Percentiles rank a stretch among this genome's conserved stretches.
phyloP scores from a whole-genome alignment of 1,140 invertebrate genomes.

The Cyrtorhinus lividipennis region DNA sequence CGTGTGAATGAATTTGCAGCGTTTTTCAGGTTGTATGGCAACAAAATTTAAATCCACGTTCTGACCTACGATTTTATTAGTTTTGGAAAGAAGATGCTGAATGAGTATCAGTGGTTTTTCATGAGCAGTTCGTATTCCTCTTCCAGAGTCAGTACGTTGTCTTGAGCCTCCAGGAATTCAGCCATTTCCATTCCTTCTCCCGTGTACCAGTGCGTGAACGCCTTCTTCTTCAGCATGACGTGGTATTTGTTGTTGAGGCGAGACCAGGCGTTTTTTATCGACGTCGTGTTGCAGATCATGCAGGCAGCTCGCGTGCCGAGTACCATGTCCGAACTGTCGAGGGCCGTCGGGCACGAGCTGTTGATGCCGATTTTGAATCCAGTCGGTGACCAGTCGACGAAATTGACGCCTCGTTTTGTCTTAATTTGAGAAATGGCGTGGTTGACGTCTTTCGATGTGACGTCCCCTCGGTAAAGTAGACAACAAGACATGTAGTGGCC shows the following conservation, averaged over 20 bases:
- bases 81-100: no score
- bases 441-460: constrained; percentile 42
- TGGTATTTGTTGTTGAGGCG: constrained; percentile 70
- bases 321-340: constrained; percentile 25
- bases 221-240: constrained; percentile 67
- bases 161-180: constrained; percentile 72
- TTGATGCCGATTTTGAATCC: constrained; percentile 26
- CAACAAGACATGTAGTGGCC: constrained; percentile 45
- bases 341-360: constrained; percentile 18
- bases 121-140: constrained; percentile 47
- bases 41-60: no score
- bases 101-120: no score
- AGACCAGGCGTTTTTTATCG: constrained; percentile 64
- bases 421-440: constrained; percentile 39
- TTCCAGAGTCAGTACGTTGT: constrained; percentile 69
- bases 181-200: constrained; percentile 77
- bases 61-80: no score
- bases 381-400: constrained; percentile 34
- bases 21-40: no score
- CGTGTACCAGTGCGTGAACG: constrained; percentile 75
- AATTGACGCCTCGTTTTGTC: constrained; percentile 30
- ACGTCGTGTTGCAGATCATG: constrained; percentile 72
- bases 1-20: no score
- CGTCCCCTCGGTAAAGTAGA: constrained; percentile 41
- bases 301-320: constrained; percentile 38